phyloP scores from a whole-genome alignment of 1,140 invertebrate genomes.

The Leptonema lineaticorne region DNA sequence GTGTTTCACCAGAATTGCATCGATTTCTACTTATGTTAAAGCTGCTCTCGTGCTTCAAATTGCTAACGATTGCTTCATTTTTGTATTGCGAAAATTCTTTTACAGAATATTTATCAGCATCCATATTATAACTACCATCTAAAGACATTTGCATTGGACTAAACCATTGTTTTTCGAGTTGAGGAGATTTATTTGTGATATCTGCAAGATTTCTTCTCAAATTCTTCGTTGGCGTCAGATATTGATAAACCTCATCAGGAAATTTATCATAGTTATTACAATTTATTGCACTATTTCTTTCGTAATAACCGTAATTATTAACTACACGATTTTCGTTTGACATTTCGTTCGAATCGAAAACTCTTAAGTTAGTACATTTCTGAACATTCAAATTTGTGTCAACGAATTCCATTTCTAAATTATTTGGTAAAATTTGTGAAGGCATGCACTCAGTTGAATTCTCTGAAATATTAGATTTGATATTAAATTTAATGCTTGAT shows the following conservation, averaged over 20 bases:
- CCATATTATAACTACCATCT: constrained; percentile 51
- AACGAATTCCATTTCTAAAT: constrained; percentile 7
- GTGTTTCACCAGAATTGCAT: too few species aligned
- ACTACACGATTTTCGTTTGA: not conserved
- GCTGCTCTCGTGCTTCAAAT: not conserved
- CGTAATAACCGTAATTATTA: constrained; percentile 26
- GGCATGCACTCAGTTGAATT: constrained; percentile 3
- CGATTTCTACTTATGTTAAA: too few species aligned
- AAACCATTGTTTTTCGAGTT: not conserved
- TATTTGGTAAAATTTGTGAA: not conserved
- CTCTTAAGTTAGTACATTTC: not conserved
- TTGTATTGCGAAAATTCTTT: constrained; percentile 16
- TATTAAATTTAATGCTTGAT: not conserved
- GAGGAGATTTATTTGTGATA: not conserved
- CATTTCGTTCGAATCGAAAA: not conserved
- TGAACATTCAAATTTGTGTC: constrained; percentile 1
- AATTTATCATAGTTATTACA: constrained; percentile 23
- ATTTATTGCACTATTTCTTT: constrained; percentile 26
- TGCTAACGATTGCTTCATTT: not conserved
- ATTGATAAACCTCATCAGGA: constrained; percentile 27
- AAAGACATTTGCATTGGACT: constrained; percentile 51
- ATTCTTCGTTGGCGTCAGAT: constrained; percentile 36
- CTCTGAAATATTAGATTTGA: not conserved
- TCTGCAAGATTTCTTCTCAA: not conserved
- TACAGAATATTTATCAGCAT: constrained; percentile 20